Evolutionary conservation across 2,113 vertebrate species (phyloP).

Genomic region (Myotis brandtii): DNA sequence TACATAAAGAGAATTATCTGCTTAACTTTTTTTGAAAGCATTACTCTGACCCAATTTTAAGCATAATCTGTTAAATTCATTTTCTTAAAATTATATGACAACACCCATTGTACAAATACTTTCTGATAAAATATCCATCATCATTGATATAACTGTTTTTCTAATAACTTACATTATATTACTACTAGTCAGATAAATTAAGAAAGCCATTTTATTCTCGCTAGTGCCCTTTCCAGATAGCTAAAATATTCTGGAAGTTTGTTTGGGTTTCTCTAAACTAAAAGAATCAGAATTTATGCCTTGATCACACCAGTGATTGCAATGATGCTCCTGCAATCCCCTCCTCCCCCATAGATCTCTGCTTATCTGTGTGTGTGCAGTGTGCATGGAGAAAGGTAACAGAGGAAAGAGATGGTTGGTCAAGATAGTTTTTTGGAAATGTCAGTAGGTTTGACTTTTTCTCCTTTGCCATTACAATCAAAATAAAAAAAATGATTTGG

Average conservation of each 20-base stretch:
- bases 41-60: slow-evolving; percentile 18
- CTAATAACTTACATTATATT: not conserved
- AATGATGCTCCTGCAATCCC: not conserved
- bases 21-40: slow-evolving; percentile 46
- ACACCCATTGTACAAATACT: not conserved
- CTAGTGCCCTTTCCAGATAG: not conserved
- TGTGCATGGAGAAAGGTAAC: not conserved
- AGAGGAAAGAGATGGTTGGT: not conserved
- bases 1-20: not conserved
- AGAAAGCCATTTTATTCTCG: not conserved
- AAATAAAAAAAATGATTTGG: not conserved
- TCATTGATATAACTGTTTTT: not conserved
- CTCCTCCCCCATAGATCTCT: not conserved
- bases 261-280: not conserved
- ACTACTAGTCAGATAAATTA: not conserved
- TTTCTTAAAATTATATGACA: slow-evolving; percentile 19
- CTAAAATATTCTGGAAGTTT: not conserved
- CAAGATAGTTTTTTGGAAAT: not conserved
- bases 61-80: not conserved
- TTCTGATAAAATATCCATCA: not conserved
- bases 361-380: not conserved
- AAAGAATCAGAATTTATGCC: not conserved
- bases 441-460: not conserved
- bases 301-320: not conserved
- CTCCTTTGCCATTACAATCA: not conserved